phyloP scores from a whole-genome alignment of 2,797 vertebrate species.

The Potorous gilbertii region DNA sequence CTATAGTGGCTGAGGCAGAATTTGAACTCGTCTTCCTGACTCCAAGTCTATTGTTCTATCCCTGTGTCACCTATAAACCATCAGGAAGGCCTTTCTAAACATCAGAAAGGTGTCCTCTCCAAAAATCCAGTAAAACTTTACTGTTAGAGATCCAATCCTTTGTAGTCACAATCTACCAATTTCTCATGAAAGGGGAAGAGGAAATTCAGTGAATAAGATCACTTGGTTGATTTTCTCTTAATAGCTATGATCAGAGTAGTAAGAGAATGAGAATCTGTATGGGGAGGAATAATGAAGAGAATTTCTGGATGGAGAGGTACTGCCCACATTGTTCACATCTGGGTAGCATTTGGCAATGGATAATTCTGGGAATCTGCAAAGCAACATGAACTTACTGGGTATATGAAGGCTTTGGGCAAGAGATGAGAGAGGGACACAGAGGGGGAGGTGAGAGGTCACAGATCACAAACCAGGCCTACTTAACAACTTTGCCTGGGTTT shows the following conservation, averaged over 20 bases:
- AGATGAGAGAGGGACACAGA: background rate
- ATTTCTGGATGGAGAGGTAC: background rate
- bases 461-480: background rate
- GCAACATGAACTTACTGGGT: background rate
- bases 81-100: background rate
- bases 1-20: background rate
- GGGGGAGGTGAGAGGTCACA: background rate
- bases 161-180: background rate
- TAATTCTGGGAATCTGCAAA: background rate
- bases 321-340: background rate
- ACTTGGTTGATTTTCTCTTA: background rate
- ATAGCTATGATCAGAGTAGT: background rate
- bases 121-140: background rate
- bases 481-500: conserved; percentile 14
- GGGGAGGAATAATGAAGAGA: background rate
- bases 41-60: background rate
- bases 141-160: background rate
- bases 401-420: background rate
- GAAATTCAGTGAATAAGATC: background rate
- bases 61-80: background rate
- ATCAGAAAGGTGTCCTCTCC: background rate
- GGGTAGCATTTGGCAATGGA: background rate
- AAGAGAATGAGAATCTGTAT: background rate
- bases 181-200: background rate
- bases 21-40: background rate